These are phyloP conservation scores for Diabrotica balteata DNA, from an alignment of 2,888 invertebrate genomes.

Conservation along the genomic window DNA sequence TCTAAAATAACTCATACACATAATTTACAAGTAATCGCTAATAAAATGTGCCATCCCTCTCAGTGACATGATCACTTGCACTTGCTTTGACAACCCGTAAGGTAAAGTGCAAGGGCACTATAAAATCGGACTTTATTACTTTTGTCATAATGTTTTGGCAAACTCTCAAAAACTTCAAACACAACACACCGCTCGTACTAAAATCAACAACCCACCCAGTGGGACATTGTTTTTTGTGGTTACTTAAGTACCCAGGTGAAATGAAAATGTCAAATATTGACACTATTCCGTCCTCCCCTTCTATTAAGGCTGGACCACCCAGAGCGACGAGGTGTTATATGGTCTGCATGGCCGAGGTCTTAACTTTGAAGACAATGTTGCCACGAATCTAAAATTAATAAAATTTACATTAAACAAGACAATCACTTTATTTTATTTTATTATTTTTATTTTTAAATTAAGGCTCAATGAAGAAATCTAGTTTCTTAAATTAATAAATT, in stretches of 20 bases:
- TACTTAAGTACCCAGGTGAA: conserved; percentile 53
- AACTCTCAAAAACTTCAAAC: conserved; percentile 27
- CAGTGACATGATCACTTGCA: no score
- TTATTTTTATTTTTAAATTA: no score
- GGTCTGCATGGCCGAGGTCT: background rate
- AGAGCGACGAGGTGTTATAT: conserved; percentile 39
- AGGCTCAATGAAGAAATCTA: no score
- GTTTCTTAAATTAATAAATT: no score
- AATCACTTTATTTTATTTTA: no score
- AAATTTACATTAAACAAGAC: no score
- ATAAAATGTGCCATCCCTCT: no score
- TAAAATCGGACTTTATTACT: conserved; percentile 7
- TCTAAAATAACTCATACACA: no score
- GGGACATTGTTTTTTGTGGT: conserved; percentile 51
- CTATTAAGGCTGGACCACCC: conserved; percentile 45
- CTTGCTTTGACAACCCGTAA: no score
- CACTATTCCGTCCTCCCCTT: conserved; percentile 41
- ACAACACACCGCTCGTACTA: conserved; percentile 30
- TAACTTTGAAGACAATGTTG: conserved; percentile 1
- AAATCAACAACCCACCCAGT: conserved; percentile 45
- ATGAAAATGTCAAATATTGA: conserved; percentile 53
- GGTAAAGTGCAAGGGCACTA: background rate
- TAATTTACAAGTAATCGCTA: no score
- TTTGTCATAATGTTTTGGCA: conserved; percentile 20
- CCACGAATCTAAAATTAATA: background rate